Evolutionary conservation across 2,797 vertebrate species (phyloP), one percentile per base, ranked within the genome.

Genomic region (Silurus aristotelis): DNA sequence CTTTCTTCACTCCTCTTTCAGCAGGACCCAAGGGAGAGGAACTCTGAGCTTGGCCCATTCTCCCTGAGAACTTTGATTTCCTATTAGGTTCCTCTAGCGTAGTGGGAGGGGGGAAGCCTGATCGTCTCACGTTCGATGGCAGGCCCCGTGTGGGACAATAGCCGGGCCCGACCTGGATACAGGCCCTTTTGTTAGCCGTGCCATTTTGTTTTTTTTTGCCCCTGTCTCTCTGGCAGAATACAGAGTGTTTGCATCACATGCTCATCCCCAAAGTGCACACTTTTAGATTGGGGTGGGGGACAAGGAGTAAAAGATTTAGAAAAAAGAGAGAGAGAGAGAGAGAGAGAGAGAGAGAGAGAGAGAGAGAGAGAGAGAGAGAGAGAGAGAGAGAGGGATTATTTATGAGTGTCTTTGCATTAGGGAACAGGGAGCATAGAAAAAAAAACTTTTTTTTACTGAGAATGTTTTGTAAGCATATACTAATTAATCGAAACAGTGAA

Each of bases 1-100:
- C 95, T 96, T 97, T 95, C 94, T 96, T 94, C 97, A 96, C 97
- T 98, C 96, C 97, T 99, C 97, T 99, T 99, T 98, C 97, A 99
- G 96, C 96, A 82, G 92, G 96, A 93, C 98, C 96, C 98, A 96
- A 93, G 98, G 98, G 98, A 99, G 93, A 95, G 97, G 98, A 95
- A 98, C 94, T 95, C 95, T 97, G 96, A 99, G 96, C 97, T 96
- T 91, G 90, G 91, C 91, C 97, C 96, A 97, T 99, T 99, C 97
- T 99, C 96, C 93, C 91, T 90, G 91, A 93, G 88, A 98, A 98
- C 98, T 99, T 99, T 99, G 98, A 99, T 99, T 99, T 94, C 90
- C 97, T 97, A 99, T 99, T 99, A 96, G 97, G 97, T 99, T 99
- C 97, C 98, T 94, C 94, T 95, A 97, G 48, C 61, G 77, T 72